A percentile compares a stretch with the other conserved stretches of the same genome.
Conservation (phyloP, 1,140 invertebrate genomes). For the Lutraria rhynchaena region DNA sequence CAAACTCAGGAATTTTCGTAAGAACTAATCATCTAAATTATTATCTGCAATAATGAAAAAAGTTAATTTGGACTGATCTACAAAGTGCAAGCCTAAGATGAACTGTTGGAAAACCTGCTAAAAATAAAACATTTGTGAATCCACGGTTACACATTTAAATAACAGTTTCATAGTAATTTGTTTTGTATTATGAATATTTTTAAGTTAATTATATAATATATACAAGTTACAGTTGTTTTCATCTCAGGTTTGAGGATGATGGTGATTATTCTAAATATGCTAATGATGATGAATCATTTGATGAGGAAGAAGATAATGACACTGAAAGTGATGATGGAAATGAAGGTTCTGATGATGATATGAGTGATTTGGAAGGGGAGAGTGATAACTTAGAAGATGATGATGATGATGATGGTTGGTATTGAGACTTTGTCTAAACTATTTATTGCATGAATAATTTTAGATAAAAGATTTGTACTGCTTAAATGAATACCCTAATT, state of each 20-base stretch:
- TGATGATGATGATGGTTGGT: not conserved
- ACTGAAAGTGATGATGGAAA: constrained; percentile 85
- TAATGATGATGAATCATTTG: constrained; percentile 65
- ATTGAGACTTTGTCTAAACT: too few relatives aligned
- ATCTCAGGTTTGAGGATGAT: constrained; percentile 56
- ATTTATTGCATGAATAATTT: too few relatives aligned
- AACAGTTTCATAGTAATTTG: not conserved
- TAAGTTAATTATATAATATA: not conserved
- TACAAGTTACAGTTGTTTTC: too few relatives aligned
- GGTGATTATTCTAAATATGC: constrained; percentile 69
- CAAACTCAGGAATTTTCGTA: constrained; percentile 27
- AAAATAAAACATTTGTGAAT: too few relatives aligned
- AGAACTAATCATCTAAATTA: not conserved
- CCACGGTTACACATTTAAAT: too few relatives aligned
- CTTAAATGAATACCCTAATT: too few relatives aligned
- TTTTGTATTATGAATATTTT: not conserved
- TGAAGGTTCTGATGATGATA: constrained; percentile 1
- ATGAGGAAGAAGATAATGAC: constrained; percentile 55
- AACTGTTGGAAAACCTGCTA: too few relatives aligned
- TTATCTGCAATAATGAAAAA: not conserved
- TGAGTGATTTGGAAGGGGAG: not conserved
- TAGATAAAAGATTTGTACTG: too few relatives aligned
- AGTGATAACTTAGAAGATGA: not conserved
- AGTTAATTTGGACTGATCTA: too few relatives aligned
- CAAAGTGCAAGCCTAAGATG: too few relatives aligned